Evolutionary conservation across 2,888 invertebrate genomes (phyloP), one percentile per base, ranked within the genome.

Genomic region (Ditula angustiorana): DNA sequence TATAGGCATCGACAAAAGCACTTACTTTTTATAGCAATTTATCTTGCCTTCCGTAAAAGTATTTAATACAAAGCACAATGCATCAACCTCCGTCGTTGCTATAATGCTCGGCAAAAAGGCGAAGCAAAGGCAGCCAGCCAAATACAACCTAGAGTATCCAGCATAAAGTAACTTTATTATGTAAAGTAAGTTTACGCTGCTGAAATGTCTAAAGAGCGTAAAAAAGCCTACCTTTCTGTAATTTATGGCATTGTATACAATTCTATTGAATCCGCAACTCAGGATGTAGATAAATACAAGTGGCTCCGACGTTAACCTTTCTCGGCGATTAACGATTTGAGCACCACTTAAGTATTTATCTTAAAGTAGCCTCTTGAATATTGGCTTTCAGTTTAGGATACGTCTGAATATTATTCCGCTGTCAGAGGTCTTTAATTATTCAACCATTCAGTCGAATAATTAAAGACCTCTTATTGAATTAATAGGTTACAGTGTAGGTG

Each of bases 221-320:
- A 21, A 30, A 44, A 44, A 57, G 30, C 56, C 56, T 30, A 30
- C 28, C 44, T 44, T n/a, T 41, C 47, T n/a, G 10, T 23, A 30
- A 56, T 44, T 56, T 35, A 47, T 19, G 58, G 30, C 24, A 49
- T 47, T 26, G 41, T 35, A 21, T n/a, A 23, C 28, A 28, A 56
- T 41, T 55, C 41, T 28, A 56, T 47, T 24, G 24, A 58, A 57
- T 44, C 33, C 58, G 7, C 33, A n/a, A 10, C 33, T 47, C 55
- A 46, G 35, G 58, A 47, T 0, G 33, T 33, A 46, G 56, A 44
- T n/a, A 28, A 41, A 57, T 57, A 24, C 47, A 58, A 58, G 58
- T 47, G 33, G 24, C 35, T 41, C 26, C 19, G 16, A 8, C 46
- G 24, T 24, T 35, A 55, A 61, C 61, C 35, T 55, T 55, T 46